phyloP scores from a whole-genome alignment of 2,888 invertebrate genomes.

The Rhamphomyia laevipes region DNA sequence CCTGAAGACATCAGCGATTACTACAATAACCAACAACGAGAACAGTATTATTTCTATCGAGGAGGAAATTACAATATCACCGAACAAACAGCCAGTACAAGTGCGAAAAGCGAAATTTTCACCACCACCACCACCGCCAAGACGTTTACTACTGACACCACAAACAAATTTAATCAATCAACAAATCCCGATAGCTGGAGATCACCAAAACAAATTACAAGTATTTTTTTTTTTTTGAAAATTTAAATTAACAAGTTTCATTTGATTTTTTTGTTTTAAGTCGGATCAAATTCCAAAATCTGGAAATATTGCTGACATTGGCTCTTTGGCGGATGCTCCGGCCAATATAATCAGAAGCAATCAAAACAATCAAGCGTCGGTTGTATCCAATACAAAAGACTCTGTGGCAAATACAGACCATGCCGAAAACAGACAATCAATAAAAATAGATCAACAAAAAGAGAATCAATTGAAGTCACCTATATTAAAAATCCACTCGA shows the following conservation, averaged over 20 bases:
- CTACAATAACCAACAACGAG: conserved; percentile 46
- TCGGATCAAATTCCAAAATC: conserved; percentile 26
- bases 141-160: conserved; percentile 31
- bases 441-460: conserved; percentile 10
- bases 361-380: conserved; percentile 15
- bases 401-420: conserved; percentile 19
- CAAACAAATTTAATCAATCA: conserved; percentile 20
- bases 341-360: conserved; percentile 15
- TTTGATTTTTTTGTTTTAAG: conserved; percentile 10
- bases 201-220: not conserved
- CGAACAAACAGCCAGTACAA: conserved; percentile 11
- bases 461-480: conserved; percentile 6
- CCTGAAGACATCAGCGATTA: conserved; percentile 42
- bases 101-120: conserved; percentile 18
- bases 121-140: conserved; percentile 34
- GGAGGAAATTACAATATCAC: conserved; percentile 19
- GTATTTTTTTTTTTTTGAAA: not conserved
- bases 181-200: not conserved
- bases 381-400: conserved; percentile 4
- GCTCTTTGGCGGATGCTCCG: conserved; percentile 35
- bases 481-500: conserved; percentile 14
- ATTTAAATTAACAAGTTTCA: not conserved
- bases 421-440: conserved; percentile 24
- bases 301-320: conserved; percentile 40
- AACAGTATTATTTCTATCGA: conserved; percentile 38